Conservation (phyloP, 2,888 invertebrate species). For the Drepana falcataria region DNA sequence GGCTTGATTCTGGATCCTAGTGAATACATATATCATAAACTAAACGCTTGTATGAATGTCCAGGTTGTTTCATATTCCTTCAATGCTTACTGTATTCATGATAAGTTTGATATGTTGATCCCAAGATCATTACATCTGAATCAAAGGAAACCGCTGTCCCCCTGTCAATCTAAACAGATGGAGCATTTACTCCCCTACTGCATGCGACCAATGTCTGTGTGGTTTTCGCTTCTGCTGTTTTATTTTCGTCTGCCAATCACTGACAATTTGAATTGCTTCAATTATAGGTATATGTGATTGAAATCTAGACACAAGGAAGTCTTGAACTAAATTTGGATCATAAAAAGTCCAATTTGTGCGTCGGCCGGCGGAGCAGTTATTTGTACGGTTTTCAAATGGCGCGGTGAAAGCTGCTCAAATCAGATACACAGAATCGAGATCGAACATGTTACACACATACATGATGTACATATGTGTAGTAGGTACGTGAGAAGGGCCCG, state of each 20-base stretch:
- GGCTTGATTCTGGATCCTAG: too few relatives aligned
- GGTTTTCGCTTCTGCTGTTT: conserved; percentile 13
- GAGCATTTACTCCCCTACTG: conserved; percentile 13
- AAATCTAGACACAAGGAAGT: conserved; percentile 13
- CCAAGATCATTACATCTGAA: conserved; percentile 9
- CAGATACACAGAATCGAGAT: conserved; percentile 65
- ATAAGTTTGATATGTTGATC: not conserved
- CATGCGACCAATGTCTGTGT: conserved; percentile 13
- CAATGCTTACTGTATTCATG: not conserved
- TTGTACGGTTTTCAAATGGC: conserved; percentile 18
- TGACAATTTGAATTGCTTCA: conserved; percentile 24
- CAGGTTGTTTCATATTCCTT: not conserved
- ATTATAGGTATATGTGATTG: conserved; percentile 19
- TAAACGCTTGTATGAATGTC: too few relatives aligned
- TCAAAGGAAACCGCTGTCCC: conserved; percentile 9
- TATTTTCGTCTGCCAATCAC: conserved; percentile 19
- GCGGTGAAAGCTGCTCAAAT: conserved; percentile 63
- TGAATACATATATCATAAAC: too few relatives aligned
- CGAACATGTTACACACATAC: conserved; percentile 63
- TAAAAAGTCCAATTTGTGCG: conserved; percentile 1
- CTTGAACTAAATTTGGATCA: conserved; percentile 2
- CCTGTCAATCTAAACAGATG: conserved; percentile 10
- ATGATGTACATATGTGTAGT: conserved; percentile 52
- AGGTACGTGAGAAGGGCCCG: conserved; percentile 71
- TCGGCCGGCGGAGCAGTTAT: not conserved